Conservation (phyloP, 2,797 vertebrate genomes). For the Myotis daubentonii region DNA sequence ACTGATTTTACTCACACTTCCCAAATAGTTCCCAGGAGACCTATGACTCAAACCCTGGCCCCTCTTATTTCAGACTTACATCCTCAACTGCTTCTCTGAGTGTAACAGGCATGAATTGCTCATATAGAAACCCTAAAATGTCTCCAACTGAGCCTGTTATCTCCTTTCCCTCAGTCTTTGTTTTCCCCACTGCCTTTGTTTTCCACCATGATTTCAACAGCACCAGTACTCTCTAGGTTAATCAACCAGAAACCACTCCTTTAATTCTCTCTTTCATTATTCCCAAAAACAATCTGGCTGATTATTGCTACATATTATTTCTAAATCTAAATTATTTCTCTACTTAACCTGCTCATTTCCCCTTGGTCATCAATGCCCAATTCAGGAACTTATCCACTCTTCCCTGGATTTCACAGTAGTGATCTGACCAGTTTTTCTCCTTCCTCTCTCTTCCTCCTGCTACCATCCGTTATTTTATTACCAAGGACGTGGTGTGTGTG, state of each 20-base stretch:
- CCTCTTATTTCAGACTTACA: slow-evolving; percentile 42
- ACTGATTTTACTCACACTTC: slow-evolving; percentile 57
- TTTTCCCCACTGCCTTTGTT: neutral
- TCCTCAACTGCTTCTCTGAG: neutral
- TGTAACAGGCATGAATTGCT: neutral
- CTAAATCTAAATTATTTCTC: slow-evolving; percentile 7
- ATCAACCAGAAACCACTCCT: neutral
- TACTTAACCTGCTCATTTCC: neutral
- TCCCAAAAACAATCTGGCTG: neutral
- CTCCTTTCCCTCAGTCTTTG: neutral
- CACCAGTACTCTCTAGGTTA: neutral
- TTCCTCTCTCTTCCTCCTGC: neutral
- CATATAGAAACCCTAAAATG: neutral
- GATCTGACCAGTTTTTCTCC: neutral
- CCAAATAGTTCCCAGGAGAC: slow-evolving; percentile 29
- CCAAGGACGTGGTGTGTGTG: neutral
- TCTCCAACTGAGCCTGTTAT: neutral
- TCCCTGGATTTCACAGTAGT: neutral
- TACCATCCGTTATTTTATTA: neutral
- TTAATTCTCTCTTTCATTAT: neutral
- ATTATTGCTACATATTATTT: neutral
- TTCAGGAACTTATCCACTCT: neutral
- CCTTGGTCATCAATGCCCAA: neutral
- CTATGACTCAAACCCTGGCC: neutral
- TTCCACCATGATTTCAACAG: neutral